Conservation (phyloP, 2,797 vertebrate genomes). For the Chanos chanos region DNA sequence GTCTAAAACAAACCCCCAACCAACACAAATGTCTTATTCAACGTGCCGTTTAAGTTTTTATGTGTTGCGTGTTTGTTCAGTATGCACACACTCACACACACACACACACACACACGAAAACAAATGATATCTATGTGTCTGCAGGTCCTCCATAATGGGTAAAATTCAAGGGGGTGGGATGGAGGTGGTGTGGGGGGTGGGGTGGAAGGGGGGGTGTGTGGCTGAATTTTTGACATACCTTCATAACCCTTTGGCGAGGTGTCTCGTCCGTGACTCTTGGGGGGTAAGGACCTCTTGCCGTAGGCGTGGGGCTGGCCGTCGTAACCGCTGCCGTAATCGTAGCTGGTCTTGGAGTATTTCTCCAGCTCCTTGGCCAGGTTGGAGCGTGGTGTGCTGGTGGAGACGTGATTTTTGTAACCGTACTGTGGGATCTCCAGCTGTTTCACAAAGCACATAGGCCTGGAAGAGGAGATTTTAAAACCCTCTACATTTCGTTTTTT, state of each 20-base stretch:
- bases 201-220: not conserved
- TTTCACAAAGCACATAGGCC: constrained; percentile 99
- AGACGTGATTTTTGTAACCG: constrained; percentile 95
- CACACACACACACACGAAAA: not conserved
- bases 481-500: not conserved
- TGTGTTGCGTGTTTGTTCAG: no score
- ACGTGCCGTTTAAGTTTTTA: no score
- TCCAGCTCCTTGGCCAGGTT: constrained; percentile 98
- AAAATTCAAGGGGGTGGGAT: no score
- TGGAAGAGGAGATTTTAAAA: no score
- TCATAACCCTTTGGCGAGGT: constrained; percentile 94
- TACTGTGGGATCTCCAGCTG: constrained; percentile 98
- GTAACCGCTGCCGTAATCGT: constrained; percentile 85
- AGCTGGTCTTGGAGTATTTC: constrained; percentile 97
- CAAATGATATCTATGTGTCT: not conserved
- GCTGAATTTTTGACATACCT: constrained; percentile 68
- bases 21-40: no score
- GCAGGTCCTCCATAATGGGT: no score
- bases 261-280: constrained; percentile 89
- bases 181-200: no score
- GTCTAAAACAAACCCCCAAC: no score
- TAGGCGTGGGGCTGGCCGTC: constrained; percentile 82
- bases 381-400: constrained; percentile 94
- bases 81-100: not conserved
- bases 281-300: constrained; percentile 85